Percentiles rank a stretch among this genome's conserved stretches.
phyloP scores from a whole-genome alignment of 1,140 invertebrate genomes.

The Nebria ingens region DNA sequence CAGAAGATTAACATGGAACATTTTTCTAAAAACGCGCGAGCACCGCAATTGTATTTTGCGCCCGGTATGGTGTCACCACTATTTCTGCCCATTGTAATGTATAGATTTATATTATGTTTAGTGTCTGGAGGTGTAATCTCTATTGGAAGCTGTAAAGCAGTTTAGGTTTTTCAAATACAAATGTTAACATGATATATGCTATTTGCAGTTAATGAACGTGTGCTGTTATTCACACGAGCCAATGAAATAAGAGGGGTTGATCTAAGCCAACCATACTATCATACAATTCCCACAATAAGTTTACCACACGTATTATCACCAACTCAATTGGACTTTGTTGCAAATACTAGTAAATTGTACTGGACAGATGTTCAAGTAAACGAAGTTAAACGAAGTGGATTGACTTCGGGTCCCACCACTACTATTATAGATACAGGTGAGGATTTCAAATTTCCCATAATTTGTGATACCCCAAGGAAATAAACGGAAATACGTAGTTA shows the following conservation, averaged over 20 bases:
- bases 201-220: conserved; percentile 55
- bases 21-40: too few species aligned
- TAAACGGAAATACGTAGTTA: background rate
- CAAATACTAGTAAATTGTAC: conserved; percentile 54
- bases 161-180: too few species aligned
- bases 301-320: conserved; percentile 54
- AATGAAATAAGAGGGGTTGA: conserved; percentile 79
- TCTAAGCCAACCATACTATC: conserved; percentile 58
- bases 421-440: conserved; percentile 64
- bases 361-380: conserved; percentile 68
- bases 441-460: too few species aligned
- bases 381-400: conserved; percentile 58
- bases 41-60: too few species aligned
- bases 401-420: conserved; percentile 53
- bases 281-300: conserved; percentile 67
- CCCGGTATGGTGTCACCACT: too few species aligned
- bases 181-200: background rate
- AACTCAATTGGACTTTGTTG: conserved; percentile 56
- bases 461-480: too few species aligned
- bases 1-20: too few species aligned
- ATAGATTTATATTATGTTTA: too few species aligned
- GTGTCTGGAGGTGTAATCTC: too few species aligned
- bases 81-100: too few species aligned
- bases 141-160: too few species aligned
- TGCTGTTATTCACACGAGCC: conserved; percentile 60